phyloP scores from a whole-genome alignment of 2,113 vertebrate species.

The Lontra canadensis region DNA sequence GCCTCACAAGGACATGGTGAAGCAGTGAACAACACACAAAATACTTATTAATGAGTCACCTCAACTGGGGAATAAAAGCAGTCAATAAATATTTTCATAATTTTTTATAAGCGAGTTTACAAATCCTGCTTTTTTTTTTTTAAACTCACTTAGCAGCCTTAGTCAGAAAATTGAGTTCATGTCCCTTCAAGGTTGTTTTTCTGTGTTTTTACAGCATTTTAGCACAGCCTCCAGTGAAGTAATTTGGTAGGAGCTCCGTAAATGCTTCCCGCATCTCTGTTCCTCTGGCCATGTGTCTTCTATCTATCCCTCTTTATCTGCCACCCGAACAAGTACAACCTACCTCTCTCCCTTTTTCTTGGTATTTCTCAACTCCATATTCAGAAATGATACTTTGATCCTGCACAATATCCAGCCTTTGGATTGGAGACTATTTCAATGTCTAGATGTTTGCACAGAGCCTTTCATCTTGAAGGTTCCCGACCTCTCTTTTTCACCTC shows the following conservation, averaged over 20 bases:
- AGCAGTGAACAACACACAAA: background rate
- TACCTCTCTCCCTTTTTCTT: background rate
- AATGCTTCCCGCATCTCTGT: background rate
- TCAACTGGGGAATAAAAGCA: background rate
- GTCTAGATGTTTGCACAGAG: background rate
- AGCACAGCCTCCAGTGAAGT: background rate
- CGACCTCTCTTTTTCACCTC: background rate
- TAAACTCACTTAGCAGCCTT: background rate
- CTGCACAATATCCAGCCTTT: background rate
- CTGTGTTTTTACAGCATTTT: background rate
- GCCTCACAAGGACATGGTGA: background rate
- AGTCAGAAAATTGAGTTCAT: background rate
- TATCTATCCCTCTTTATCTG: background rate
- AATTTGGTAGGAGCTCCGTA: background rate
- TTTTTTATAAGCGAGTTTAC: conserved; percentile 22
- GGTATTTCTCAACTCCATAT: background rate
- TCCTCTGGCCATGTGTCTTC: background rate
- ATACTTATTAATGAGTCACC: background rate
- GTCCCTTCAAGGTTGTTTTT: background rate
- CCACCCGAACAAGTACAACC: background rate
- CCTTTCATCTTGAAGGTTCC: background rate
- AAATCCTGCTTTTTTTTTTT: background rate
- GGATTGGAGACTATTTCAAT: background rate
- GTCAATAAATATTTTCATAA: background rate
- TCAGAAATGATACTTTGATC: background rate